Base-by-base conservation (phyloP, 2,113 vertebrate genomes). In the Hippopotamus amphibius region DNA sequence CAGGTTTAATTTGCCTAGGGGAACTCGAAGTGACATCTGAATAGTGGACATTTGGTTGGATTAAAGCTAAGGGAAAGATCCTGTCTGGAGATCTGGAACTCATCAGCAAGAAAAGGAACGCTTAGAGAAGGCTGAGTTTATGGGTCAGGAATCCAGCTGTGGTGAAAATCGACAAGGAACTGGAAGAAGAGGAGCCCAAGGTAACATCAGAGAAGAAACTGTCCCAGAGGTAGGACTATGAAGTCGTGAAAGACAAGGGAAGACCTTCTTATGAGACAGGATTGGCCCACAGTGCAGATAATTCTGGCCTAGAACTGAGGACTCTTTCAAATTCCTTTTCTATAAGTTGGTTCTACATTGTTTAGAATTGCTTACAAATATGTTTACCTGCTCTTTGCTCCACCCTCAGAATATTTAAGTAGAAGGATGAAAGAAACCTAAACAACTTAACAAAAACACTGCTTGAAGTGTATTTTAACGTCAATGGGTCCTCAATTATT, bases 271-370 rank as follows among this genome's bases (percentile, higher is more conserved):
- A 33, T 15, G 21, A 61, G 22, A 82, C 16, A 82, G 43, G 7
- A 71, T 9, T 0, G 8, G 24, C 8, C 33, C 15, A 19, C 0
- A 11, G 5, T 3, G 0, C 19, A 22, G 14, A 26, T 7, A 6
- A 55, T 16, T 6, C 43, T 69, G 4, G n/a, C 22, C 84, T 17
- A 63, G 59, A 92, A 59, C 22, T 4, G 0, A 33, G 0, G 12
- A 21, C 11, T 88, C 26, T 28, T 69, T 66, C 8, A 57, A 33
- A 2, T 83, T 55, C n/a, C 16, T 65, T 65, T 61, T 57, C 68
- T 80, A 30, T 19, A 90, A 79, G 63, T 4, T 46, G 33, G 65
- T 46, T 77, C 57, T 48, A n/a, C 37, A 66, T 17, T 50, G 10
- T 26, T 93, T 84, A 93, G 61, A 69, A 71, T 26, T 43, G n/a